Evolutionary conservation across 2,888 invertebrate genomes (phyloP), one percentile per base, ranked within the genome.

Genomic region (Calameuta idolon): DNA sequence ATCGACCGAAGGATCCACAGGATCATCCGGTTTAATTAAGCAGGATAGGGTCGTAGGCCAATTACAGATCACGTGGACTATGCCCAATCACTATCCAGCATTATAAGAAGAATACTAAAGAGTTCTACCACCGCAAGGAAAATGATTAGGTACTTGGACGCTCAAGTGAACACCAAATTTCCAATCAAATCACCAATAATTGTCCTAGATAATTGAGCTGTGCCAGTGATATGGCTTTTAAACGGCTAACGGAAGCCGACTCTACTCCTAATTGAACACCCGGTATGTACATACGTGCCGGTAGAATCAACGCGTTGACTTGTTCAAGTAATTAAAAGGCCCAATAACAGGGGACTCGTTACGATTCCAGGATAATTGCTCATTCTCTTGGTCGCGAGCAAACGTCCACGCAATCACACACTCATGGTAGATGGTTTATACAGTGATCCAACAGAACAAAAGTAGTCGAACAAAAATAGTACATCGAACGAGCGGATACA

Each of bases 331-430:
- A 86, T 86, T 87, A 85, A 85, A 78, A 82, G 75, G 77, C 75
- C 80, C 77, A 79, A 83, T 80, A 84, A 75, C 69, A 79, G 77
- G 75, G 68, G 35, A 69, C 82, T 79, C 81, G 81, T 83, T 83
- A 82, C 81, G 79, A 84, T 85, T 85, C 84, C 85, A 76, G 79
- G 81, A 82, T 86, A 86, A 86, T 85, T 84, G 81, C 85, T 83
- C 81, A 80, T 55, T 55, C 55, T 55, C 55, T 55, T 55, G 23
- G 23, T 55, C 55, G 5, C 31, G 31, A 11, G 30, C 31, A 34
- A 31, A 71, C 71, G 33, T 31, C 12, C 71, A 71, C 12, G 71
- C 33, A 71, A 30, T 2, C 15, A 71, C 31, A 15, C 30, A 34
- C 5, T 3, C 1, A 34, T 1, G 3, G 33, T 71, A 15, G 23